These are phyloP conservation scores for Bombylius major DNA, from an alignment of 2,888 invertebrate genomes.

Conservation along the genomic window DNA sequence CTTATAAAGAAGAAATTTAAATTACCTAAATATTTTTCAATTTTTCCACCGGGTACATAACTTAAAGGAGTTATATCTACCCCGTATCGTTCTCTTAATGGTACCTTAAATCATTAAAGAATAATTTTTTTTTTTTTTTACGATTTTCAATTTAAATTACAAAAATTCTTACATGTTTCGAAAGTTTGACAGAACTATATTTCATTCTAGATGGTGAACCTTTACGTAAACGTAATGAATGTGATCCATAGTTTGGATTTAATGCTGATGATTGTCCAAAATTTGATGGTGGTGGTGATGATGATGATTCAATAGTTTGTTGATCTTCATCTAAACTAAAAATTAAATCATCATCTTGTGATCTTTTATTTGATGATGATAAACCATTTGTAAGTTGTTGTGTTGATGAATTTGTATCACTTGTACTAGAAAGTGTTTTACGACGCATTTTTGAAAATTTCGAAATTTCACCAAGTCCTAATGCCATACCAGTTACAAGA, in stretches of 20 bases:
- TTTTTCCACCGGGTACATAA: conserved; percentile 62
- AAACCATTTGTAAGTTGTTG: conserved; percentile 16
- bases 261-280: conserved; percentile 20
- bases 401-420: conserved; percentile 7
- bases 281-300: conserved; percentile 15
- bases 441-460: conserved; percentile 39
- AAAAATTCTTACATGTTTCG: conserved; percentile 13
- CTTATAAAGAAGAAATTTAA: conserved; percentile 90
- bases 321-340: conserved; percentile 74
- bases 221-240: conserved; percentile 39
- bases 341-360: conserved; percentile 62
- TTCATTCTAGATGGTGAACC: conserved; percentile 42
- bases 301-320: background rate
- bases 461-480: conserved; percentile 53
- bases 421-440: conserved; percentile 23
- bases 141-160: background rate
- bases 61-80: conserved; percentile 72
- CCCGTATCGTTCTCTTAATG: conserved; percentile 39
- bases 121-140: conserved; percentile 1
- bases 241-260: conserved; percentile 25
- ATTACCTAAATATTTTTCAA: conserved; percentile 76
- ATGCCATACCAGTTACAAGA: conserved; percentile 63
- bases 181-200: conserved; percentile 16
- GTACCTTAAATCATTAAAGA: conserved; percentile 20
- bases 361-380: conserved; percentile 19